Evolutionary conservation across 2,888 invertebrate genomes (phyloP).

Genomic region (Athetis lepigone): DNA sequence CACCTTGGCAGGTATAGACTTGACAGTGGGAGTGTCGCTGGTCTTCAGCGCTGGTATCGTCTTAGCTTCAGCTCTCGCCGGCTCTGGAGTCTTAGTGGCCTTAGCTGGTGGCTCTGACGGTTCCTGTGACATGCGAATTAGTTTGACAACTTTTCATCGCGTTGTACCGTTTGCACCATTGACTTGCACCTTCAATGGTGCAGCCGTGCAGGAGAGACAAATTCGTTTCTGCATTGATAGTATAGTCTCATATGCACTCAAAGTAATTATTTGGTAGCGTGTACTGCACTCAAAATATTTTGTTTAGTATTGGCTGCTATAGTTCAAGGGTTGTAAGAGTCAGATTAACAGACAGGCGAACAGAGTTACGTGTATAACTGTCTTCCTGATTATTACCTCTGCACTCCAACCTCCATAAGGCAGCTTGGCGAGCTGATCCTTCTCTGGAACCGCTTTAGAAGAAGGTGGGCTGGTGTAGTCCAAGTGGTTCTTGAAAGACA

Average conservation of each 20-base stretch:
- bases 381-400: conserved; percentile 73
- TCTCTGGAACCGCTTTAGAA: conserved; percentile 86
- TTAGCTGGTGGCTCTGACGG: conserved; percentile 75
- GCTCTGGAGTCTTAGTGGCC: conserved; percentile 73
- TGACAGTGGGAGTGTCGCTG: conserved; percentile 77
- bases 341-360: too few relatives aligned
- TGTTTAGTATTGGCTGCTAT: too few relatives aligned
- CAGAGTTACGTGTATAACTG: too few relatives aligned
- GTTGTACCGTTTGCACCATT: too few relatives aligned
- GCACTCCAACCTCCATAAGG: conserved; percentile 88
- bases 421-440: conserved; percentile 87
- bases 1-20: conserved; percentile 82
- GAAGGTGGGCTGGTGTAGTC: conserved; percentile 86
- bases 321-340: too few relatives aligned
- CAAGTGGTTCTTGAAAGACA: conserved; percentile 88
- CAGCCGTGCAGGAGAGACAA: too few relatives aligned
- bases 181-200: too few relatives aligned
- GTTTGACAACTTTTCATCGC: too few relatives aligned
- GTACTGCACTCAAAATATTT: too few relatives aligned
- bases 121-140: conserved; percentile 71
- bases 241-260: too few relatives aligned
- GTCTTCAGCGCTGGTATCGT: conserved; percentile 80
- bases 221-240: too few relatives aligned
- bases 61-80: conserved; percentile 82
- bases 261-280: too few relatives aligned